Evolutionary conservation across 1,140 invertebrate genomes (phyloP).

Genomic region (Conus betulinus): DNA sequence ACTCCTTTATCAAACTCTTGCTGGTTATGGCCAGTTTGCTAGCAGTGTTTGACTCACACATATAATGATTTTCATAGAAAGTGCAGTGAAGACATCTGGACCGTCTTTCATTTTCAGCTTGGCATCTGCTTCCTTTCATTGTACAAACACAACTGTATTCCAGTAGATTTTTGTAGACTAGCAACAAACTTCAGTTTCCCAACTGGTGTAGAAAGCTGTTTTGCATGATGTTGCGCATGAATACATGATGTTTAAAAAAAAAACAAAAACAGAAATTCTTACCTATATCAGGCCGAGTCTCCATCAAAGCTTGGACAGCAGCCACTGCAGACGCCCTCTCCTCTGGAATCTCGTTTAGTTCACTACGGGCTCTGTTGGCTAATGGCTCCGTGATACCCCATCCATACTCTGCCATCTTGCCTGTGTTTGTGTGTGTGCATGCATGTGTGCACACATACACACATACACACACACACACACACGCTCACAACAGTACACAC

Average conservation of each 20-base stretch:
- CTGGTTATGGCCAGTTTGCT: too few relatives aligned
- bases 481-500: background rate
- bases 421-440: conserved; percentile 6
- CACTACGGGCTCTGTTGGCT: conserved; percentile 59
- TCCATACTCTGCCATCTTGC: conserved; percentile 70
- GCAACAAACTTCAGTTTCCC: too few relatives aligned
- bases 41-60: too few relatives aligned
- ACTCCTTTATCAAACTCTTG: too few relatives aligned
- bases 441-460: background rate
- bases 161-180: too few relatives aligned
- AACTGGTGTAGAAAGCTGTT: too few relatives aligned
- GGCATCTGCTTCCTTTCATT: too few relatives aligned
- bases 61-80: too few relatives aligned
- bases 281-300: conserved; percentile 79
- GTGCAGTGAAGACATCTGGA: too few relatives aligned
- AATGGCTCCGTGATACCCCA: conserved; percentile 68
- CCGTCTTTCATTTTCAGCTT: too few relatives aligned
- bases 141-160: too few relatives aligned
- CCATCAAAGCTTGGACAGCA: conserved; percentile 78
- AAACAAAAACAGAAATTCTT: conserved; percentile 58
- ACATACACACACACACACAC: conserved; percentile 3
- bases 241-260: background rate
- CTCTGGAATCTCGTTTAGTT: conserved; percentile 68
- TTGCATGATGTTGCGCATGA: too few relatives aligned
- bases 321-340: conserved; percentile 73